These are phyloP conservation scores for Anisognathus igniventris DNA, from an alignment of 2,797 vertebrate species.

Conservation along the genomic window DNA sequence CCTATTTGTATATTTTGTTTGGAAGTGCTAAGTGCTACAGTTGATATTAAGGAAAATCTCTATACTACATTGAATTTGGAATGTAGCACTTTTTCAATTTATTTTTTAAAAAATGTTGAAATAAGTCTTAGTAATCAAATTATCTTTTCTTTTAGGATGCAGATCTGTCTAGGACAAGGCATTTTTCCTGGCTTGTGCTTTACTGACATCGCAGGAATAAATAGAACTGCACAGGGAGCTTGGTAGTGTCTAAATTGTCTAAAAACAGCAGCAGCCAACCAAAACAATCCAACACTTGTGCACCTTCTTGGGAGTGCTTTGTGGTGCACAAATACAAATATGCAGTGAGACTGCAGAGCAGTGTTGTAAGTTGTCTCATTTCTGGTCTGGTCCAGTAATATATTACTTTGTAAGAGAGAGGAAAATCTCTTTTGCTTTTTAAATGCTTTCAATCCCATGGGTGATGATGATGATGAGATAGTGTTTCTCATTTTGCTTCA, in stretches of 20 bases:
- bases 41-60: not conserved
- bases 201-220: not conserved
- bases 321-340: not conserved
- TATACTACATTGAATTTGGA: not conserved
- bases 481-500: not conserved
- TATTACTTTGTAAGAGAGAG: not conserved
- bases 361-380: not conserved
- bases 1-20: not conserved
- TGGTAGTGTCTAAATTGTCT: not conserved
- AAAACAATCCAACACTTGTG: not conserved
- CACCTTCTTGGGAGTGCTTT: not conserved
- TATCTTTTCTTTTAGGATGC: not conserved
- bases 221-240: not conserved
- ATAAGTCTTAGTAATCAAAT: not conserved
- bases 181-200: not conserved
- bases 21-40: not conserved
- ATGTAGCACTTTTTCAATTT: not conserved
- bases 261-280: not conserved
- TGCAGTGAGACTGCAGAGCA: not conserved
- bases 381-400: not conserved
- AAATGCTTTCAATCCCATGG: accelerated
- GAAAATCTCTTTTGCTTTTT: not conserved
- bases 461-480: not conserved
- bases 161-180: not conserved
- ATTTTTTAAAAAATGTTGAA: not conserved